Conservation (phyloP, 2,888 invertebrate genomes). For the Odontothrips loti region DNA sequence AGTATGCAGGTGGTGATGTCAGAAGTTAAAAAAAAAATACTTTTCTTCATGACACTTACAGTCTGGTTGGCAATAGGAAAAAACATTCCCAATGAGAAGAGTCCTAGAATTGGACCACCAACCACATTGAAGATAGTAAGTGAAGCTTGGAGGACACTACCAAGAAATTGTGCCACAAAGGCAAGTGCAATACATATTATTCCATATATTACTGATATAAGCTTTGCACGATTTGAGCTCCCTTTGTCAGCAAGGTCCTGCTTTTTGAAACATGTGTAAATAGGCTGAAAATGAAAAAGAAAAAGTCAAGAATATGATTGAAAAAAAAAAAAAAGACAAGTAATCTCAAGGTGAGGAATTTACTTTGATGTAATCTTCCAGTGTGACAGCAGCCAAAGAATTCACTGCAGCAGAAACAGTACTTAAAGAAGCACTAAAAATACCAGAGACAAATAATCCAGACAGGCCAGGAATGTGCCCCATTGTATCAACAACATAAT, state of each 20-base stretch:
- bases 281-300: constrained; percentile 44
- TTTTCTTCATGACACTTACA: constrained; percentile 47
- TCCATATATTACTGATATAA: constrained; percentile 61
- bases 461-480: constrained; percentile 67
- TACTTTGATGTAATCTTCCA: constrained; percentile 65
- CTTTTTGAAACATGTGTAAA: constrained; percentile 45
- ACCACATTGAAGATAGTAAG: constrained; percentile 82
- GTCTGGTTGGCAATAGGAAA: constrained; percentile 66
- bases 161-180: constrained; percentile 74
- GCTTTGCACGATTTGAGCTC: constrained; percentile 41
- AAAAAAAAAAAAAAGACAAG: constrained; percentile 42
- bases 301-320: neutral
- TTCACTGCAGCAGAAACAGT: constrained; percentile 93
- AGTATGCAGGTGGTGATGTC: too few species aligned
- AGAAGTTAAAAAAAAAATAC: neutral
- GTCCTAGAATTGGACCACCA: constrained; percentile 79
- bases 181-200: constrained; percentile 72
- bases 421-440: constrained; percentile 52
- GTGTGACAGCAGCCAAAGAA: constrained; percentile 84
- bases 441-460: constrained; percentile 79
- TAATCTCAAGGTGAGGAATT: constrained; percentile 57
- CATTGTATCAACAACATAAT: constrained; percentile 66
- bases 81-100: constrained; percentile 83
- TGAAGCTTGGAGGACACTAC: constrained; percentile 82
- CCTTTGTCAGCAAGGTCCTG: constrained; percentile 45